These are phyloP conservation scores for Cebidichthys violaceus DNA, from an alignment of 2,113 vertebrate species.

Conservation along the genomic window DNA sequence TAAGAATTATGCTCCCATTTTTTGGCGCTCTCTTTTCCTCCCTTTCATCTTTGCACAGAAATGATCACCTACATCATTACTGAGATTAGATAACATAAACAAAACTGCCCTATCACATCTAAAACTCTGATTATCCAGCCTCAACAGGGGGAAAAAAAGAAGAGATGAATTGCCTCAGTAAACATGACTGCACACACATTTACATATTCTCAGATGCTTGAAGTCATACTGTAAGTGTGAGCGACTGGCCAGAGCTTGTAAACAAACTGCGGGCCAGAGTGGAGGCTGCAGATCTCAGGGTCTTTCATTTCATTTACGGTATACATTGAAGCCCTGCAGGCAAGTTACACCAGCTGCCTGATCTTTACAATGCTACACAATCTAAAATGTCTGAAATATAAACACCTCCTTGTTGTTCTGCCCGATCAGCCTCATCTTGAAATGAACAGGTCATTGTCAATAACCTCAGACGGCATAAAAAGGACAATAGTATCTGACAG, in stretches of 20 bases:
- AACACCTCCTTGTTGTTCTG: slow-evolving; percentile 21
- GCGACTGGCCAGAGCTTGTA: slow-evolving; percentile 10
- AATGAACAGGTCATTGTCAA: slow-evolving; percentile 25
- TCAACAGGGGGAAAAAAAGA: background rate
- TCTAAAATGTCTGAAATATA: slow-evolving; percentile 13
- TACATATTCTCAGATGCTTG: slow-evolving; percentile 37
- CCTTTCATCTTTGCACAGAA: slow-evolving; percentile 25
- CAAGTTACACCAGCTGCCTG: background rate
- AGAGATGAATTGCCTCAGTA: slow-evolving; percentile 1
- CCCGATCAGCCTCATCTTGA: slow-evolving; percentile 15
- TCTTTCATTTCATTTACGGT: slow-evolving; percentile 42
- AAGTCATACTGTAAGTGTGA: slow-evolving; percentile 33
- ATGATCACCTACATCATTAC: background rate
- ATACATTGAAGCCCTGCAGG: slow-evolving; percentile 15
- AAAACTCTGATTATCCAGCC: slow-evolving; percentile 1
- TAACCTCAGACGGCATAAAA: slow-evolving; percentile 2
- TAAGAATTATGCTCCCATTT: background rate
- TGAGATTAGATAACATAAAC: slow-evolving; percentile 5
- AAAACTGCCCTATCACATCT: background rate
- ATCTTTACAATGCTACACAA: background rate
- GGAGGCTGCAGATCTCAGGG: slow-evolving; percentile 13
- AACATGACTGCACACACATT: slow-evolving; percentile 43
- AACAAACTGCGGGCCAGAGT: slow-evolving; percentile 34
- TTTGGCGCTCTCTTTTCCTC: background rate
- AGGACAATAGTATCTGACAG: background rate